phyloP scores from a whole-genome alignment of 2,113 vertebrate species.

The Elephantulus edwardii region DNA sequence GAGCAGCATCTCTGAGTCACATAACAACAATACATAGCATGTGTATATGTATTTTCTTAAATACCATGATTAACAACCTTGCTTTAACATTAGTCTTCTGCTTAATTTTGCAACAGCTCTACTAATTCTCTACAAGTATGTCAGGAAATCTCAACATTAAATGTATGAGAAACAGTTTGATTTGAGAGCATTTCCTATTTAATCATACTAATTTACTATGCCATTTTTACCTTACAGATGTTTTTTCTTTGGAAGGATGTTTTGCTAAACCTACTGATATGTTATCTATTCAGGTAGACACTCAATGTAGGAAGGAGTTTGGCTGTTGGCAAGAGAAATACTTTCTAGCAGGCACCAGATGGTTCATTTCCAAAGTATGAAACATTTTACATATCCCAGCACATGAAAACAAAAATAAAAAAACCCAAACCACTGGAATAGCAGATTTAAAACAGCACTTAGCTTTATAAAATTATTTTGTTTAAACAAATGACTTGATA shows the following conservation, averaged over 20 bases:
- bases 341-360: neutral
- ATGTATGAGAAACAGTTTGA: neutral
- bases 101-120: neutral
- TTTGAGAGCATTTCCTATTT: neutral
- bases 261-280: neutral
- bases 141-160: neutral
- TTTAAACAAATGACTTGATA: slow-evolving; percentile 5
- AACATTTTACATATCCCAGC: neutral
- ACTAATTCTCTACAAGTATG: neutral
- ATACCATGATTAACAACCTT: neutral
- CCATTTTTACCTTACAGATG: neutral
- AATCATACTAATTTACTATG: slow-evolving; percentile 4
- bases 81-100: neutral
- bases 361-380: neutral
- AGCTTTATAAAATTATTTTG: neutral
- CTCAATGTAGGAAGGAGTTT: neutral
- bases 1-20: neutral
- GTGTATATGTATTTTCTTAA: neutral
- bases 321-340: neutral
- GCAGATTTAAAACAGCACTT: neutral
- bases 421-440: neutral
- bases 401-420: no score
- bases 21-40: neutral
- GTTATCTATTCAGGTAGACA: neutral
- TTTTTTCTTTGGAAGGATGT: slow-evolving; percentile 20